Evolutionary conservation across 1,140 invertebrate genomes (phyloP), one percentile per base, ranked within the genome.

Genomic region (Drosophila burlai): DNA sequence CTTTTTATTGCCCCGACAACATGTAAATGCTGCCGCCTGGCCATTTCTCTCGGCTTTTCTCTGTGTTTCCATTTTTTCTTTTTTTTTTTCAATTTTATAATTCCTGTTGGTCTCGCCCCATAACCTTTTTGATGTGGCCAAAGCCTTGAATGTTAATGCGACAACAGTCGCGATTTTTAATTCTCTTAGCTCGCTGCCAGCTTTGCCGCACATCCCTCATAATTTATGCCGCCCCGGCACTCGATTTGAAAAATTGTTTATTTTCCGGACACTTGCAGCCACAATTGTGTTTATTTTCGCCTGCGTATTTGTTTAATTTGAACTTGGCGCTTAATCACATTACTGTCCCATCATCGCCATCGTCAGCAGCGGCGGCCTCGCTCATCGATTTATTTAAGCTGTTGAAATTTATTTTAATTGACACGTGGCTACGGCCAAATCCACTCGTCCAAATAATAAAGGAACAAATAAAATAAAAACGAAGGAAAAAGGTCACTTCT

Each of bases 11-110:
- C 71, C 68, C 38, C 29, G 55, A 61, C 71, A 76, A 71, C 73
- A 76, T 79, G 81, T 60, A 80, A 80, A 83, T 76, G 65, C 47
- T 54, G 76, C 47, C 54, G 76, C 18, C 76, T 68, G 45, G 55
- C 24, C 24, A 52, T 55, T 55, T 38, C 43, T 50, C 31, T 21
- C 29, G 5, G 31, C 10, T 10, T 29, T 29, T 29, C 15, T 10
- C 45, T 24, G 11, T 24, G 7, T 49, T 49, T 29, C 29, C 43
- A 5, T 13, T 34, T 13, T 9, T 34, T 10, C 0, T 34, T 34
- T 52, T 52, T 11, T 52, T 11, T 34, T 52, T 50, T 11, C 26
- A 52, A 31, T 60, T 43, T 73, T 67, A 73, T 73, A 73, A 73
- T 60, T 60, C 55, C 45, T 29, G 16, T 24, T 24, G 26, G 34